These are phyloP conservation scores for Hyposoter didymator DNA, from an alignment of 2,888 invertebrate species.

Conservation along the genomic window DNA sequence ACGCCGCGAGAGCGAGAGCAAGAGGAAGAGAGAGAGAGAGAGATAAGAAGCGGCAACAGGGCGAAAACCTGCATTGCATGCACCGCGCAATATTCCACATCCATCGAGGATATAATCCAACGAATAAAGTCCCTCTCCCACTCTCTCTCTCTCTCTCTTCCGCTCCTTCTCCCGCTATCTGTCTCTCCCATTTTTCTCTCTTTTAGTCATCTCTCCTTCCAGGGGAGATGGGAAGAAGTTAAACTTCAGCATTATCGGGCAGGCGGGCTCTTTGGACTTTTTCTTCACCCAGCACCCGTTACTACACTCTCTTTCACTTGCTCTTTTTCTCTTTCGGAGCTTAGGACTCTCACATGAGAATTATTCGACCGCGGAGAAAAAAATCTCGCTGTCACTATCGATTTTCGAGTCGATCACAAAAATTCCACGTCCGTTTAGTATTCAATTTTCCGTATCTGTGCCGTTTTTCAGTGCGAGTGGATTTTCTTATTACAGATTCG, in stretches of 20 bases:
- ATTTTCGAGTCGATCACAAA: background rate
- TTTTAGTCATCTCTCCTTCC: background rate
- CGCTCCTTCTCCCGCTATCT: conserved; percentile 52
- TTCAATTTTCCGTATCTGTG: background rate
- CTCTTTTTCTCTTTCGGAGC: background rate
- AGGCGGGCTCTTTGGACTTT: background rate
- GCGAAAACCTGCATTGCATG: conserved; percentile 62
- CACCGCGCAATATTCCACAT: conserved; percentile 57
- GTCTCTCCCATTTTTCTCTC: conserved; percentile 5
- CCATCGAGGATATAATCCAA: conserved; percentile 36
- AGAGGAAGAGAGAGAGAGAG: conserved; percentile 25
- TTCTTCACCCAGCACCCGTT: background rate
- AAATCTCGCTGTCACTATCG: background rate
- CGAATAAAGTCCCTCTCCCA: conserved; percentile 68
- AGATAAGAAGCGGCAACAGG: conserved; percentile 53
- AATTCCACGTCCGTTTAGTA: background rate
- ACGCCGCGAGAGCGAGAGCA: background rate
- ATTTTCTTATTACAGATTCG: background rate
- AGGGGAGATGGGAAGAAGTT: conserved; percentile 1
- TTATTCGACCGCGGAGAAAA: background rate
- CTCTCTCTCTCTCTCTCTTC: conserved; percentile 68
- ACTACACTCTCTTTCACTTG: conserved; percentile 10
- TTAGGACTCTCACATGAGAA: background rate
- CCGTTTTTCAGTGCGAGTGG: background rate
- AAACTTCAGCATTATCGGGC: conserved; percentile 4